Evolutionary conservation across 1,140 invertebrate genomes (phyloP), one percentile per base, ranked within the genome.

Genomic region (Zophobas morio): DNA sequence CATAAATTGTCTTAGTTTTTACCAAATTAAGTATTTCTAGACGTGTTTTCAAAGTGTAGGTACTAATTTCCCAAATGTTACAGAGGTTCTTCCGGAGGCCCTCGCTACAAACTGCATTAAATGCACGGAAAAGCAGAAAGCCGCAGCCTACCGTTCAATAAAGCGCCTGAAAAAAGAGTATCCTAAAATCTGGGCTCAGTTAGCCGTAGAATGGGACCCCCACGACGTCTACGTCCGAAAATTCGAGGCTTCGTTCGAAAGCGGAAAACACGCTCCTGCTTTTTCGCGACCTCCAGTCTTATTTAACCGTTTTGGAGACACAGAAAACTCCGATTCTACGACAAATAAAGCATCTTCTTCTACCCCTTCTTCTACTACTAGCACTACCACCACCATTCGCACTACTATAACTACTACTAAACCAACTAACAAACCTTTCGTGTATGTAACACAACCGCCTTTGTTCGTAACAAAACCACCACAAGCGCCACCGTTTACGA

Each of bases 31-130:
- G 20, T 20, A 20, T 20, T 20, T 20, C 20, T 20, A 20, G 20
- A 20, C 20, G 20, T 20, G 20, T 20, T 20, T 20, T 20, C 20
- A 20, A 20, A 20, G 20, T 20, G 20, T 20, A 20, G 20, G 20
- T 20, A 20, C 20, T 20, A 20, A 20, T 20, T 20, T 20, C 20
- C 20, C 20, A 20, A 20, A 20, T 20, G 78, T 89, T 88, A 8
- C 86, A 93, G 92, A 86, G 74, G 86, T 90, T 78, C 84, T 92
- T 35, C 91, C 91, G 36, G 91, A 92, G 85, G 91, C 91, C 1
- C 79, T 92, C 42, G 84, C 88, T 79, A 91, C 89, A 60, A 90
- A 91, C 76, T 92, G 91, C 81, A 80, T 87, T 3, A 83, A 89
- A 32, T 92, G 91, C 82, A 90, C 89, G 0, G 89, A 90, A 60